Base-by-base conservation (phyloP, 2,113 vertebrate species). In the Panthera tigris region DNA sequence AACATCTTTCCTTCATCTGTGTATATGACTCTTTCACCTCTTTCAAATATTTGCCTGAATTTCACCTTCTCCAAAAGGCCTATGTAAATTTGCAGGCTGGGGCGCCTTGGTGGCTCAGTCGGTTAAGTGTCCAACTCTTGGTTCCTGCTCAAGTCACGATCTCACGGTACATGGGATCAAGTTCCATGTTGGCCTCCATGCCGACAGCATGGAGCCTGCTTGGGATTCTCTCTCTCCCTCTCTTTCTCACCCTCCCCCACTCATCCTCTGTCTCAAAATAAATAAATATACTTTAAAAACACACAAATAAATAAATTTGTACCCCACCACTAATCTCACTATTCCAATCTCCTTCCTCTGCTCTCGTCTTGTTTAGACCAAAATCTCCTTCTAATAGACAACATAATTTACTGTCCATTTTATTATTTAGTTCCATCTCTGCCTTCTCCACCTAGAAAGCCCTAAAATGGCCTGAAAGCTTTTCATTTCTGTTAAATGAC, bases 11-110 rank as follows among this genome's bases (percentile, higher is more conserved):
- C 25, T 31, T 73, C 36, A 65, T 50, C 33, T 79, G 10, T 63
- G 6, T 65, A 7, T 21, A 65, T 1, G 14, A 7, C 19, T 91
- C 29, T 87, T 50, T 63, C 31, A 52, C 19, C 16, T 61, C 6
- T 91, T 89, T n/a, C 18, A 79, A 69, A 71, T 69, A 18, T 97
- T 94, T 86, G 27, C 68, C 50, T 87, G 25, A 71, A 88, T 71
- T 69, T 91, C 25, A 45, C 39, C 18, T 85, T 92, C 48, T 90
- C 45, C 6, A n/a, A 39, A 65, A 63, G 21, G 14, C 52, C 7
- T 63, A 52, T 11, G 61, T 89, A 94, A 71, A 61, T 23, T 61
- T 61, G 8, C 57, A 61, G 21, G 3, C 21, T 61, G 57, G 21
- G 55, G 57, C 1, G 3, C 21, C 57, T 61, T 7, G 57, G 19